Evolutionary conservation across 2,888 invertebrate genomes (phyloP).

Genomic region (Seladonia tumulorum): DNA sequence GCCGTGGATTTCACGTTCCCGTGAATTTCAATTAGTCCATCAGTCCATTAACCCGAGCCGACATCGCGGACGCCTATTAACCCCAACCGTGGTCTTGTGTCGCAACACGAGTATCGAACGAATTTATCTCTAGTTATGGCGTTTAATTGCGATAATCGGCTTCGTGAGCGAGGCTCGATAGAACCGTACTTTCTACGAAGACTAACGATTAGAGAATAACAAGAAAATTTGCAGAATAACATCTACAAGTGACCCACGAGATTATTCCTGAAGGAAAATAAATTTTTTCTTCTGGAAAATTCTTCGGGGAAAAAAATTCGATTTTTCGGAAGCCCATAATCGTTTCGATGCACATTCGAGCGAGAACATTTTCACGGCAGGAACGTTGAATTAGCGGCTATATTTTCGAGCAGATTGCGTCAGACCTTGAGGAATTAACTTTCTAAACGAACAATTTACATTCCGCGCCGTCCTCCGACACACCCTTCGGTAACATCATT

Average conservation of each 20-base stretch:
- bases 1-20: slow-evolving; percentile 25
- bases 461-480: slow-evolving; percentile 49
- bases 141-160: slow-evolving; percentile 37
- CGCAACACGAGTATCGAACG: slow-evolving; percentile 12
- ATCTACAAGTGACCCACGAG: background rate
- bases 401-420: slow-evolving; percentile 29
- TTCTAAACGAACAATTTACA: slow-evolving; percentile 58
- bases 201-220: background rate
- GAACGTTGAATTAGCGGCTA: background rate
- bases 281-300: background rate
- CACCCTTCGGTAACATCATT: slow-evolving; percentile 41
- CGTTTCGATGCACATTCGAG: background rate
- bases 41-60: slow-evolving; percentile 29
- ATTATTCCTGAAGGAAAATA: background rate
- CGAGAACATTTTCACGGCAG: background rate
- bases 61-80: slow-evolving; percentile 30
- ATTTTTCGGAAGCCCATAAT: background rate
- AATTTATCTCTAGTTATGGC: slow-evolving; percentile 25
- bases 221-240: background rate
- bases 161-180: background rate
- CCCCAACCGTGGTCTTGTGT: slow-evolving; percentile 19
- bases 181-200: background rate
- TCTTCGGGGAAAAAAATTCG: background rate
- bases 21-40: slow-evolving; percentile 42
- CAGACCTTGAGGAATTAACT: slow-evolving; percentile 46